Percentiles rank a stretch among this genome's conserved stretches.
phyloP scores from a whole-genome alignment of 1,140 invertebrate species.

The Platyura marginata region DNA sequence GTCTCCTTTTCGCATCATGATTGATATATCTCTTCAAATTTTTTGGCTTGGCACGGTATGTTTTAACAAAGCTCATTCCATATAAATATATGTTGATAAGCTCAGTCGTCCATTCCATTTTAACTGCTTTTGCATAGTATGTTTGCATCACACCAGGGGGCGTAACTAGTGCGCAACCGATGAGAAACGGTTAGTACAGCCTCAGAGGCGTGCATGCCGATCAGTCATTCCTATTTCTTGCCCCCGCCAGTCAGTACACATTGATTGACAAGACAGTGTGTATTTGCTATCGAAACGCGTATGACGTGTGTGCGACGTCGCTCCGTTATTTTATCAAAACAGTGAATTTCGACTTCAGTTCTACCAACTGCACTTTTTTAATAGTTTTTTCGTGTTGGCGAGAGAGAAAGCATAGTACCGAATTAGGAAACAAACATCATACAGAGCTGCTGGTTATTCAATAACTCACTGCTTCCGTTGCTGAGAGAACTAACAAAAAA shows the following conservation, averaged over 20 bases:
- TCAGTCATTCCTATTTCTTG: constrained; percentile 1
- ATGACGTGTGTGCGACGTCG: constrained; percentile 16
- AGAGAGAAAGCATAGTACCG: neutral
- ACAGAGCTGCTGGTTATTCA: neutral
- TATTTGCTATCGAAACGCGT: constrained; percentile 25
- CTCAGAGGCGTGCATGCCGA: constrained; percentile 1
- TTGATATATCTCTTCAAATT: constrained; percentile 2
- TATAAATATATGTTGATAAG: neutral
- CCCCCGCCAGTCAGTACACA: neutral
- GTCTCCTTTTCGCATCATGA: neutral
- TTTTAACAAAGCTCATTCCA: neutral
- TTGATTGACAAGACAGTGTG: constrained; percentile 23
- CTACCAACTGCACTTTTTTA: neutral
- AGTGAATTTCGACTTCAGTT: neutral
- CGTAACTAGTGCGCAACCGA: constrained; percentile 1
- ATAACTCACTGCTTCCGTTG: too few relatives aligned
- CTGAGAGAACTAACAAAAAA: too few relatives aligned
- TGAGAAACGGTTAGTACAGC: neutral
- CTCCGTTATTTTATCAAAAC: neutral
- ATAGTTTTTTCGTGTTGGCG: neutral
- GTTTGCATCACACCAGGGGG: neutral
- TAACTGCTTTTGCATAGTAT: neutral
- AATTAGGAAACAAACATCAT: too few relatives aligned
- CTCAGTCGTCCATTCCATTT: neutral
- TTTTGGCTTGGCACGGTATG: constrained; percentile 1